Evolutionary conservation across 2,113 vertebrate genomes (phyloP).

Genomic region (Pachycephala philippinensis): DNA sequence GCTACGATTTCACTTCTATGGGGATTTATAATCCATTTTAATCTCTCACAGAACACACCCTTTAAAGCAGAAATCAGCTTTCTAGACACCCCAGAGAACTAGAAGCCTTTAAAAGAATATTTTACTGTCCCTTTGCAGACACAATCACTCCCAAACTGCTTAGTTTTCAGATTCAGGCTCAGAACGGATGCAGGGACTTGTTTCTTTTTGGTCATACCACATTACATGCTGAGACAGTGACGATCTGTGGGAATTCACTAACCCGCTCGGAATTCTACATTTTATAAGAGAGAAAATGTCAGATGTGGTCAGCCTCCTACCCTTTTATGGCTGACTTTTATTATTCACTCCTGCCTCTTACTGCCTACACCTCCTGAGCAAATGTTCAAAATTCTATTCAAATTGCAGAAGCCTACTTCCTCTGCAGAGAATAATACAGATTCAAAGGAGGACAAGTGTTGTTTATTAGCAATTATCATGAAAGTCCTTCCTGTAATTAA

Average conservation of each 20-base stretch:
- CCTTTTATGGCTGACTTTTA: conserved; percentile 42
- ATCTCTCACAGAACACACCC: background rate
- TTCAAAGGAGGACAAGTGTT: conserved; percentile 62
- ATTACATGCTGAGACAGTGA: conserved; percentile 36
- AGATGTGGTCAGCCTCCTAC: conserved; percentile 21
- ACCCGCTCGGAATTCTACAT: background rate
- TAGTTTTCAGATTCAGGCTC: background rate
- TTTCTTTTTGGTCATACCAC: background rate
- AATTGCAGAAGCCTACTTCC: conserved; percentile 47
- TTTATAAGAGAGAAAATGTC: conserved; percentile 14
- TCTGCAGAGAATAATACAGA: conserved; percentile 23
- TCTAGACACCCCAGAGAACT: background rate
- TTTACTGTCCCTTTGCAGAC: background rate
- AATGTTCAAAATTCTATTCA: conserved; percentile 43
- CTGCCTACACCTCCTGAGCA: conserved; percentile 15
- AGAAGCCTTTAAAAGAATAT: background rate
- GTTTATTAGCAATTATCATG: conserved; percentile 74
- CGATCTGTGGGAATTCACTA: conserved; percentile 4
- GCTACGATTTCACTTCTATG: background rate
- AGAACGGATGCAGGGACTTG: background rate
- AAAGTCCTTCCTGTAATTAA: conserved; percentile 82
- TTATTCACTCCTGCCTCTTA: conserved; percentile 28
- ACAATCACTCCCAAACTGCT: background rate
- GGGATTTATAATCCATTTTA: conserved; percentile 1
- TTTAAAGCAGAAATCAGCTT: background rate